Percentiles rank a stretch among this genome's conserved stretches.
phyloP scores from a whole-genome alignment of 2,888 invertebrate species.

The Caenorhabditis zanzibari region DNA sequence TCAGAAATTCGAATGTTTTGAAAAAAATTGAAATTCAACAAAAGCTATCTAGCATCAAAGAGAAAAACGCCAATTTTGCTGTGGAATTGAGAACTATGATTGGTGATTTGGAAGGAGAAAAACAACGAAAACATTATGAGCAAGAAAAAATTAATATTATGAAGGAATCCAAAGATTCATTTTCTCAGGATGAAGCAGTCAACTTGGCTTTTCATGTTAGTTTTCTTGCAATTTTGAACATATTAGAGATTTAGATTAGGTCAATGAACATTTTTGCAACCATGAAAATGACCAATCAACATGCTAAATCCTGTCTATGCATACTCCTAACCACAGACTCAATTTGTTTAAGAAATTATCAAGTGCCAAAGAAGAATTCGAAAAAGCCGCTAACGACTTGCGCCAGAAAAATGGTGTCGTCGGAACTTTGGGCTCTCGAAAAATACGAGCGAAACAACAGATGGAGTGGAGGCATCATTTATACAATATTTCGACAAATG shows the following conservation, averaged over 20 bases:
- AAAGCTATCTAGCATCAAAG: not conserved
- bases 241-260: no score
- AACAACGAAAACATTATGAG: conserved; percentile 1
- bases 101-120: not conserved
- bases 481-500: conserved; percentile 17
- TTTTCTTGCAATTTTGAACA: not conserved
- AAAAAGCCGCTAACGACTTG: conserved; percentile 30
- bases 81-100: conserved; percentile 19
- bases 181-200: conserved; percentile 22
- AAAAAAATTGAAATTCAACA: not conserved
- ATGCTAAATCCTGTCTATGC: no score
- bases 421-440: conserved; percentile 37
- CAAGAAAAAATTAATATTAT: not conserved
- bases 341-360: conserved; percentile 13
- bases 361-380: conserved; percentile 22
- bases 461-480: conserved; percentile 48
- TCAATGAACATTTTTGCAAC: no score
- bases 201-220: conserved; percentile 36
- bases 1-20: not conserved
- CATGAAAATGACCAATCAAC: no score
- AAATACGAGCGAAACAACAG: conserved; percentile 48
- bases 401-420: conserved; percentile 34
- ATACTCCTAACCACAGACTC: no score
- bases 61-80: conserved; percentile 40
- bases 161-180: not conserved